A percentile compares a stretch with the other conserved stretches of the same genome.
These are phyloP conservation scores for Vanessa tameamea DNA, from an alignment of 1,140 invertebrate genomes.

Conservation along the genomic window DNA sequence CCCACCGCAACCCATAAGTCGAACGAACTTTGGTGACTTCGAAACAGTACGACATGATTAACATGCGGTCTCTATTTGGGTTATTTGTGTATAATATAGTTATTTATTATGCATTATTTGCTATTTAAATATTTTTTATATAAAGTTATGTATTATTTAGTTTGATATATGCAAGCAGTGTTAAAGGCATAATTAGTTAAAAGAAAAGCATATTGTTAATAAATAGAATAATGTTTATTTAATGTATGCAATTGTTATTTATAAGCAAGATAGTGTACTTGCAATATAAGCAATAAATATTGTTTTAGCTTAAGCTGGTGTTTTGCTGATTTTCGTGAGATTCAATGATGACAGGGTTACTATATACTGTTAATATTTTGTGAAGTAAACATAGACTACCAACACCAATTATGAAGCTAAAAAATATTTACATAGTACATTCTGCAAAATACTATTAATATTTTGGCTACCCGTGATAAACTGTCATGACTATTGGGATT, in stretches of 20 bases:
- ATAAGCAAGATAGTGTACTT: slow-evolving; percentile 20
- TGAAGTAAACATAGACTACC: no score
- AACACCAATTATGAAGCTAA: no score
- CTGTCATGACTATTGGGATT: no score
- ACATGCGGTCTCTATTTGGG: no score
- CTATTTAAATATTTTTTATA: background rate
- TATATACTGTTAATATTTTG: background rate
- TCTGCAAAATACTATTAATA: no score
- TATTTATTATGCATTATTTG: background rate
- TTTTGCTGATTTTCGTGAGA: background rate
- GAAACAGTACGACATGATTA: no score
- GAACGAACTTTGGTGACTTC: no score
- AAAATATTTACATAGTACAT: no score
- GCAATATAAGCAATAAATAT: slow-evolving; percentile 13
- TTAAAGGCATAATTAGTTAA: slow-evolving; percentile 2
- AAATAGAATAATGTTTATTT: slow-evolving; percentile 25
- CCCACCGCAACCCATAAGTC: no score
- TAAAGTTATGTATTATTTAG: background rate
- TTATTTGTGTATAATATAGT: background rate
- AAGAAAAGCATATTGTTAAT: slow-evolving; percentile 31
- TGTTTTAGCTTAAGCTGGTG: slow-evolving; percentile 8
- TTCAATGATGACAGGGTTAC: background rate
- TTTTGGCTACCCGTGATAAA: no score
- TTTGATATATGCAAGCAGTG: slow-evolving; percentile 4
- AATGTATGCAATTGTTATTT: slow-evolving; percentile 5